Evolutionary conservation across 2,797 vertebrate genomes (phyloP).

Genomic region (Cuculus canorus): DNA sequence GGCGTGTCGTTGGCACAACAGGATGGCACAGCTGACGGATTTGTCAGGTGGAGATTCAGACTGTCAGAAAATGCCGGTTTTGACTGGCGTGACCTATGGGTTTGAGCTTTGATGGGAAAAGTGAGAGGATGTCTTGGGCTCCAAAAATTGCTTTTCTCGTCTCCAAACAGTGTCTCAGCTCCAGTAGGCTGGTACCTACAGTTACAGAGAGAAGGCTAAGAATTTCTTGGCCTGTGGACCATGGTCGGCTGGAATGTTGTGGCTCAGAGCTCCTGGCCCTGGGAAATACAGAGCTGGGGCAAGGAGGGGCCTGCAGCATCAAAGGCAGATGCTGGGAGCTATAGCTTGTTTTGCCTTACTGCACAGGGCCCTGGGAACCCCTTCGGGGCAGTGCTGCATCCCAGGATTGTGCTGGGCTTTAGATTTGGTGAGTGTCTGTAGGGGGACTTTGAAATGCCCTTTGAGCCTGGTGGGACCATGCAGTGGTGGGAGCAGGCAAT

Average conservation of each 20-base stretch:
- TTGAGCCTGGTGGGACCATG: accelerated
- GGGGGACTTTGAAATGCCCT: not conserved
- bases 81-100: accelerated
- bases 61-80: not conserved
- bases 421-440: not conserved
- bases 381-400: not conserved
- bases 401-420: not conserved
- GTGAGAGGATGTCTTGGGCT: not conserved
- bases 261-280: not conserved
- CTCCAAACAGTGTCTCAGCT: not conserved
- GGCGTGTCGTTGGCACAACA: not conserved
- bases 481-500: not conserved
- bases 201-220: not conserved
- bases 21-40: not conserved
- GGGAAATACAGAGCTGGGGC: not conserved
- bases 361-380: not conserved
- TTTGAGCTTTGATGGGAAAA: not conserved
- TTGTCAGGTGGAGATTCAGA: not conserved
- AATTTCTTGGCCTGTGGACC: not conserved
- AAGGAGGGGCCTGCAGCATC: not conserved
- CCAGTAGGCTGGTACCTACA: accelerated
- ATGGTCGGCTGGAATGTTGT: not conserved
- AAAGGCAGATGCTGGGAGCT: not conserved
- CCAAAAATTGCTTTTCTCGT: not conserved
- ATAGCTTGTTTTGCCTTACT: not conserved